Percentiles rank a stretch among this genome's conserved stretches.
Evolutionary conservation across 2,888 invertebrate species (phyloP).

Genomic region (Lochmaea capreae): DNA sequence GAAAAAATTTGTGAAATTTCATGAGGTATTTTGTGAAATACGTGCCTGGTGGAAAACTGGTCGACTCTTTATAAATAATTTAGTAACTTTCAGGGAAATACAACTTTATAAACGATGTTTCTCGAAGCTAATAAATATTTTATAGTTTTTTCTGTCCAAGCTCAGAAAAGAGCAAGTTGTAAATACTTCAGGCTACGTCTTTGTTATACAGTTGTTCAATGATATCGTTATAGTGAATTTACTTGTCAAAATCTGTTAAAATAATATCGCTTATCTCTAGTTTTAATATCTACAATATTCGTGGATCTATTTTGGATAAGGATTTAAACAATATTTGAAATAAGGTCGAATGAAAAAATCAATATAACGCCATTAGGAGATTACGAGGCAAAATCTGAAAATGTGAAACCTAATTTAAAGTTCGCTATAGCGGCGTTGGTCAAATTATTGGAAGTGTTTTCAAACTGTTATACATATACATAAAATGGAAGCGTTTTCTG

Average conservation of each 20-base stretch:
- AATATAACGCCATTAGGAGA: background rate
- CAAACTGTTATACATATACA: slow-evolving; percentile 8
- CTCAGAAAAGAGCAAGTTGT: background rate
- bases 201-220: too few relatives aligned
- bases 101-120: slow-evolving; percentile 14
- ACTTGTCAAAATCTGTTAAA: too few relatives aligned
- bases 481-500: slow-evolving; percentile 5
- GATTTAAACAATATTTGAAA: background rate
- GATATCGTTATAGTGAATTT: too few relatives aligned
- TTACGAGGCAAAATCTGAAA: background rate
- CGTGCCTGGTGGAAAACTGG: background rate
- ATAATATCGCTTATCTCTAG: too few relatives aligned
- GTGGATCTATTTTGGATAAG: too few relatives aligned
- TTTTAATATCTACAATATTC: too few relatives aligned
- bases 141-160: slow-evolving; percentile 7
- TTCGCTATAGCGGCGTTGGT: background rate
- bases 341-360: background rate
- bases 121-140: slow-evolving; percentile 3
- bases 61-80: background rate
- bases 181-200: background rate
- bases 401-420: background rate
- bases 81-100: background rate
- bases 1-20: too few relatives aligned
- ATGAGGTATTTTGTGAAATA: background rate
- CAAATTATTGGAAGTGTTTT: slow-evolving; percentile 14